Base-by-base conservation (phyloP, 2,797 vertebrate genomes). In the Pangasius djambal region DNA sequence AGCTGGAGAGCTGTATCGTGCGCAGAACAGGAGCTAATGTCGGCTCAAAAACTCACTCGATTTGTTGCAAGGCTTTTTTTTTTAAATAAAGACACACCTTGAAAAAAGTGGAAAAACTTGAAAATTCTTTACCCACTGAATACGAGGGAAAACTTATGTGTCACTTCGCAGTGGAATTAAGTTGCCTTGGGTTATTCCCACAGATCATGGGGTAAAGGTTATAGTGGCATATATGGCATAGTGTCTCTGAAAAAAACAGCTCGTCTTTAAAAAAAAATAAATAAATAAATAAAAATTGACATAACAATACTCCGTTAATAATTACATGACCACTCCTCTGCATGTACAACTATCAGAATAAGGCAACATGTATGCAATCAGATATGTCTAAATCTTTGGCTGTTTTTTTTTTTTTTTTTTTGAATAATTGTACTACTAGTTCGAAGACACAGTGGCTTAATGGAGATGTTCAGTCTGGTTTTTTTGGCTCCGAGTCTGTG, bases 401-500 rank as follows among this genome's bases (percentile, higher is more conserved):
- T 34, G 18, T 40, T 40, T 40, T 40, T 40, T 40, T 2, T 2
- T 34, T 34, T 16, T 81, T 57, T 34, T 81, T n/a, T 81, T 7
- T 2, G 18, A 57, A 83, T 59, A 61, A 83, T 28, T 25, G 61
- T 61, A 13, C 9, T 34, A 25, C 31, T 13, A 59, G 22, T 65
- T 81, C 0, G 6, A 59, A 28, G 57, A 40, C 55, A 82, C 20
- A 37, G 52, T 13, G 34, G 10, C 20, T 59, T 37, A 40, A 63
- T 16, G 13, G 52, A 88, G 90, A 90, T 87, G 72, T 67, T 55
- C 37, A 31, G 87, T 34, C 63, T 83, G 83, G 1, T 7, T 7
- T 93, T 94, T 92, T 94, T 89, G 91, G 92, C 90, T 94, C 86
- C 83, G 57, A 44, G 89, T 91, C 90, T 93, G 92, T 92, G 87